phyloP scores from a whole-genome alignment of 2,797 vertebrate species.

The Girardinus metallicus region DNA sequence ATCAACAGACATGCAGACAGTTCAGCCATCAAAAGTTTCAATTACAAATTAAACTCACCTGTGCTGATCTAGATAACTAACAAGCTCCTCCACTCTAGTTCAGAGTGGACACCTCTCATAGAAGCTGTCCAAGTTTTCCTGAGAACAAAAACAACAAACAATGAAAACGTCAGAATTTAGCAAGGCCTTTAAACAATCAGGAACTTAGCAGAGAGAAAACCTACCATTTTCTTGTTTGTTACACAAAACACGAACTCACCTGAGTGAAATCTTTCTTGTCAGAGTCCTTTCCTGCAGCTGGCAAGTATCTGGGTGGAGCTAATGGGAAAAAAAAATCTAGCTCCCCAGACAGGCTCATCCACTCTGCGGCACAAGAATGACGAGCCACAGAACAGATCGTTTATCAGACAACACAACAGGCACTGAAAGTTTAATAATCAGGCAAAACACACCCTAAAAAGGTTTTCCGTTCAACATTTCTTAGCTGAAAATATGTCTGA shows the following conservation, averaged over 20 bases:
- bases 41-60: slow-evolving; percentile 51
- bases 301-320: slow-evolving; percentile 71
- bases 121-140: no score
- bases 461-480: background rate
- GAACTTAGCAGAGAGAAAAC: background rate
- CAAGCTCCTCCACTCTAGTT: slow-evolving; percentile 8
- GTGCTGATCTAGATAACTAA: slow-evolving; percentile 6
- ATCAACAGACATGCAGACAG: background rate
- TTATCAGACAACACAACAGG: slow-evolving; percentile 78
- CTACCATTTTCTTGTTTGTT: background rate
- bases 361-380: slow-evolving; percentile 19
- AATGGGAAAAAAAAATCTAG: slow-evolving; percentile 6
- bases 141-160: background rate
- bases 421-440: slow-evolving; percentile 65
- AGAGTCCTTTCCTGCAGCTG: slow-evolving; percentile 29
- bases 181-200: background rate
- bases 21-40: background rate
- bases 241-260: slow-evolving; percentile 38
- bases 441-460: background rate
- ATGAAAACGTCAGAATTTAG: background rate
- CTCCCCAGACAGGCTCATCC: slow-evolving; percentile 60
- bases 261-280: slow-evolving; percentile 37
- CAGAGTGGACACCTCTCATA: background rate
- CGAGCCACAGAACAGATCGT: slow-evolving; percentile 1
- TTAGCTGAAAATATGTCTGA: background rate